Conservation (phyloP, 2,797 vertebrate species). For the Steatocranus sp. region DNA sequence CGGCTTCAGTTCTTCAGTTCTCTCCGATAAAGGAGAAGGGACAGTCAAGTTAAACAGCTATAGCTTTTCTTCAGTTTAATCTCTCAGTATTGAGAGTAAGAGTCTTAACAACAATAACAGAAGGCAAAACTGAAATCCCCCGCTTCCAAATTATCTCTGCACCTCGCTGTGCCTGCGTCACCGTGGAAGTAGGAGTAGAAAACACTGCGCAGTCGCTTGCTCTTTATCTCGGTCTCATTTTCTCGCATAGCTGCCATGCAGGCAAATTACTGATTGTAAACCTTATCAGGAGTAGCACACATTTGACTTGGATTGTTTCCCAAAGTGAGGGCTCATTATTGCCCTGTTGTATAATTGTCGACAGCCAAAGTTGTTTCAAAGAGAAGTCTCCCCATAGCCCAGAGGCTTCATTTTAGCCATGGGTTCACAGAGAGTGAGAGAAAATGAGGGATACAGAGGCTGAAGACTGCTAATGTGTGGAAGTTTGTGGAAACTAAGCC, state of each 20-base stretch:
- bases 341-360: conserved; percentile 44
- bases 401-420: background rate
- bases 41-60: background rate
- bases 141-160: conserved; percentile 4
- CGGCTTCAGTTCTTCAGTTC: background rate
- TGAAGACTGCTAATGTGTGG: background rate
- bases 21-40: background rate
- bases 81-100: background rate
- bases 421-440: conserved; percentile 1
- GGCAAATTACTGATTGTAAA: conserved; percentile 52
- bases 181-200: background rate
- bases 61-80: conserved; percentile 1
- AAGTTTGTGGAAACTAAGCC: background rate
- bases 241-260: conserved; percentile 19
- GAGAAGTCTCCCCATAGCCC: conserved; percentile 12
- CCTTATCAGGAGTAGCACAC: conserved; percentile 65
- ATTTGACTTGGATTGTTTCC: conserved; percentile 69
- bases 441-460: background rate
- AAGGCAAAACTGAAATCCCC: conserved; percentile 19
- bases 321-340: conserved; percentile 56
- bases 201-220: background rate
- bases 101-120: conserved; percentile 6
- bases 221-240: conserved; percentile 46
- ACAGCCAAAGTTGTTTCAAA: conserved; percentile 40
- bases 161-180: conserved; percentile 16